These are phyloP conservation scores for Bembecia ichneumoniformis DNA, from an alignment of 2,888 invertebrate species.

Conservation along the genomic window DNA sequence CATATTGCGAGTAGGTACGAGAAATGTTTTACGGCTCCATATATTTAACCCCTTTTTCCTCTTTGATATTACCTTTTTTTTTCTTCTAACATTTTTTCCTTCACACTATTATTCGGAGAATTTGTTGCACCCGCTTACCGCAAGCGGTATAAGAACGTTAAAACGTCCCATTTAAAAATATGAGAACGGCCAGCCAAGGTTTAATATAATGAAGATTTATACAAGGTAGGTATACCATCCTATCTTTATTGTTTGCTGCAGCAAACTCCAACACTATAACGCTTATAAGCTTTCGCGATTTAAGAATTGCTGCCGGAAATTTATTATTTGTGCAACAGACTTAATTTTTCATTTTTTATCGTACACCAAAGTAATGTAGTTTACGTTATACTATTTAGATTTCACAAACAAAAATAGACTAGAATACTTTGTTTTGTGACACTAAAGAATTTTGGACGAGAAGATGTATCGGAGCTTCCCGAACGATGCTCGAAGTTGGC, in stretches of 20 bases:
- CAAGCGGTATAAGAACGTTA: conserved; percentile 50
- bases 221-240: conserved; percentile 26
- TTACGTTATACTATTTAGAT: too few relatives aligned
- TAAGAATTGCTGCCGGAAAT: too few relatives aligned
- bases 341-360: background rate
- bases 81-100: conserved; percentile 28
- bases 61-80: conserved; percentile 23
- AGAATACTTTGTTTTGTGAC: too few relatives aligned
- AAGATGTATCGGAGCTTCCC: too few relatives aligned
- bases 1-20: conserved; percentile 11
- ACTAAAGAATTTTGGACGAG: too few relatives aligned
- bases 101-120: conserved; percentile 44
- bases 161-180: conserved; percentile 53
- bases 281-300: background rate
- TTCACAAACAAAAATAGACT: too few relatives aligned
- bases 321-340: background rate
- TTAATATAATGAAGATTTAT: conserved; percentile 61
- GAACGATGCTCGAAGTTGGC: too few relatives aligned
- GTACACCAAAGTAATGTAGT: too few relatives aligned
- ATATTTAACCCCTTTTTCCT: conserved; percentile 27
- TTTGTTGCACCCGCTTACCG: conserved; percentile 52
- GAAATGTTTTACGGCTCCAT: conserved; percentile 27
- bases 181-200: conserved; percentile 36
- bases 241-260: conserved; percentile 21
- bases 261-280: background rate